Conservation (phyloP, 2,113 vertebrate genomes). For the Halcyon senegalensis region DNA sequence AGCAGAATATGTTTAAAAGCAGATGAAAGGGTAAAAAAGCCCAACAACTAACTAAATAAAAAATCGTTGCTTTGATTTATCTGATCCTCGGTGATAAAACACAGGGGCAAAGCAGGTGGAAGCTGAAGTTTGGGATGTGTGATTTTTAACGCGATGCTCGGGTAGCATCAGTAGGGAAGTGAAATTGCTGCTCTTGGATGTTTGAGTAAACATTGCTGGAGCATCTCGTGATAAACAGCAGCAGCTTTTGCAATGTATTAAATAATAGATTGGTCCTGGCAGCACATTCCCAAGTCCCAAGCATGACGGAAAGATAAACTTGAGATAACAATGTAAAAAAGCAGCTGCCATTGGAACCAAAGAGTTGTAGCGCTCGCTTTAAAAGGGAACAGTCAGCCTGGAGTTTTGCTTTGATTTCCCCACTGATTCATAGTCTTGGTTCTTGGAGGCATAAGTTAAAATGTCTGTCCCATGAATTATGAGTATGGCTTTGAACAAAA, state of each 20-base stretch:
- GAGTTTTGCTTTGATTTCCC: not conserved
- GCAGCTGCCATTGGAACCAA: not conserved
- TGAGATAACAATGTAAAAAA: not conserved
- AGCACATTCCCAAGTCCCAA: not conserved
- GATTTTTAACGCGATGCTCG: not conserved
- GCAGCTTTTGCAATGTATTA: not conserved
- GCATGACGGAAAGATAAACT: conserved; percentile 17
- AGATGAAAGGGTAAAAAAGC: not conserved
- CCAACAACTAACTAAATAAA: too few species aligned
- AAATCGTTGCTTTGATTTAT: not conserved
- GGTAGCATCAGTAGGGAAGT: not conserved
- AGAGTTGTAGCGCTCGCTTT: not conserved
- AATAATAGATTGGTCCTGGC: conserved; percentile 25
- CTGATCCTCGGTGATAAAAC: not conserved
- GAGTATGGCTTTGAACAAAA: not conserved
- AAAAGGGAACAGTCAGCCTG: not conserved
- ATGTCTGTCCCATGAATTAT: not conserved
- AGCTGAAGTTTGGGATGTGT: not conserved
- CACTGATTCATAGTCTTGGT: not conserved
- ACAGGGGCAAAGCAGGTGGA: not conserved
- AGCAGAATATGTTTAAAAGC: conserved; percentile 17
- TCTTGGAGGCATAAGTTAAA: not conserved
- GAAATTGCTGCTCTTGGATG: not conserved
- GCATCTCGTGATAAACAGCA: not conserved
- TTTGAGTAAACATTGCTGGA: conserved; percentile 9